Percentiles rank a stretch among this genome's conserved stretches.
Evolutionary conservation across 2,113 vertebrate species (phyloP).

Genomic region (Neopipo cinnamomea): DNA sequence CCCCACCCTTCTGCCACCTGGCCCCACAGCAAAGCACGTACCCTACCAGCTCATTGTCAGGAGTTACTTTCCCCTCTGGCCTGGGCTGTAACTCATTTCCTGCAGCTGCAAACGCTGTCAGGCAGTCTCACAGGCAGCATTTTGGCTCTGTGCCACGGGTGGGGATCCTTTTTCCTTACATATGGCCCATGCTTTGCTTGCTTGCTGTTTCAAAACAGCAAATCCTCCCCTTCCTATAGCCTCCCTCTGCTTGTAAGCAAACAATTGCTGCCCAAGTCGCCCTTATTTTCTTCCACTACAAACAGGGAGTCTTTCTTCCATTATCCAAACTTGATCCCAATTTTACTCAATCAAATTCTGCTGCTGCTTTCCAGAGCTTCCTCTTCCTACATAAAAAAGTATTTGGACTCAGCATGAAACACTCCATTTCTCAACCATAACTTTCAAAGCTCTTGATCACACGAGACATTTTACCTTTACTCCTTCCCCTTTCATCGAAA

Average conservation of each 20-base stretch:
- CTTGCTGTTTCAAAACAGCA: neutral
- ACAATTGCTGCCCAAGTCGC: neutral
- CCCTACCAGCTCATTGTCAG: neutral
- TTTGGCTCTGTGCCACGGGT: conserved; percentile 9
- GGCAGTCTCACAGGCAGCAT: neutral
- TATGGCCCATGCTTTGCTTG: neutral
- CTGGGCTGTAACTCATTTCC: conserved; percentile 55
- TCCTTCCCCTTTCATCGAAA: neutral
- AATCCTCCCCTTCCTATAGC: neutral
- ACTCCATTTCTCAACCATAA: neutral
- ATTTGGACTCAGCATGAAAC: neutral
- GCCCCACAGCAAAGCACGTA: neutral
- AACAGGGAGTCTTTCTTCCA: neutral
- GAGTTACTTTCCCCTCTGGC: conserved; percentile 17
- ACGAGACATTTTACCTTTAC: neutral
- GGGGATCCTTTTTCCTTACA: conserved; percentile 20
- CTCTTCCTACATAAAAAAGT: neutral
- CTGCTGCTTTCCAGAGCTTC: neutral
- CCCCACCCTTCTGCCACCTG: neutral
- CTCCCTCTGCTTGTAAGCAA: neutral
- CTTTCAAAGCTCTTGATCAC: neutral
- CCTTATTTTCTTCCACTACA: neutral
- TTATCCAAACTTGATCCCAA: neutral
- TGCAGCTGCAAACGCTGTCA: conserved; percentile 53
- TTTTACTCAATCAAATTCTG: neutral